Percentiles rank a stretch among this genome's conserved stretches.
Evolutionary conservation across 2,797 vertebrate species (phyloP).

Genomic region (Urosaurus nigricauda): DNA sequence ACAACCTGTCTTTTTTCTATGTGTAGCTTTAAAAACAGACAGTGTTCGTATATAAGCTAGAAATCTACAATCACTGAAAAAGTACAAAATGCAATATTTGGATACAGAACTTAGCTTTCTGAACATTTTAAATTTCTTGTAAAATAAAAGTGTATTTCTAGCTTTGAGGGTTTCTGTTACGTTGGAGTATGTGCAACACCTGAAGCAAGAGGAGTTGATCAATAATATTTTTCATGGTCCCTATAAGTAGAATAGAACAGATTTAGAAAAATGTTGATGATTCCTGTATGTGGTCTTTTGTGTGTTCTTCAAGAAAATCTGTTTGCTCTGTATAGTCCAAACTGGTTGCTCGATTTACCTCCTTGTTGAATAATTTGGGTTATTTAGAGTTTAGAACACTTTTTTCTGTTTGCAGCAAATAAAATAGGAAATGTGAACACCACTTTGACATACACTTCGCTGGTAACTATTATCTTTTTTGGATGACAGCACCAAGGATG

Average conservation of each 20-base stretch:
- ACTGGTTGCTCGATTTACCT: not conserved
- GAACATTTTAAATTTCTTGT: not conserved
- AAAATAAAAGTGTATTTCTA: not conserved
- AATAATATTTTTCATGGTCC: not conserved
- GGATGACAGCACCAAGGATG: no score
- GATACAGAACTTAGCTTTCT: not conserved
- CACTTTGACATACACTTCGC: no score
- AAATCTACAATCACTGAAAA: not conserved
- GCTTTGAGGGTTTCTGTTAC: not conserved
- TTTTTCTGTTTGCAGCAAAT: no score
- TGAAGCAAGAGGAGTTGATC: not conserved
- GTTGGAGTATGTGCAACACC: not conserved
- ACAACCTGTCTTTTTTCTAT: constrained; percentile 41
- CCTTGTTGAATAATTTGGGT: no score
- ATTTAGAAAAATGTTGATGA: not conserved
- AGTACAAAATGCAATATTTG: not conserved
- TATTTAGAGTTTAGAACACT: no score
- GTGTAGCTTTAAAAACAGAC: not conserved
- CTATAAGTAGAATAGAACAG: not conserved
- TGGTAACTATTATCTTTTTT: no score
- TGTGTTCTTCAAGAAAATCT: no score
- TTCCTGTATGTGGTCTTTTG: no score
- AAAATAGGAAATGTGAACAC: no score
- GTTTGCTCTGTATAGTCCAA: not conserved
- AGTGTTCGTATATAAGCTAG: not conserved